A percentile compares a stretch with the other conserved stretches of the same genome.
Evolutionary conservation across 2,888 invertebrate genomes (phyloP).

Genomic region (Dryobota labecula): DNA sequence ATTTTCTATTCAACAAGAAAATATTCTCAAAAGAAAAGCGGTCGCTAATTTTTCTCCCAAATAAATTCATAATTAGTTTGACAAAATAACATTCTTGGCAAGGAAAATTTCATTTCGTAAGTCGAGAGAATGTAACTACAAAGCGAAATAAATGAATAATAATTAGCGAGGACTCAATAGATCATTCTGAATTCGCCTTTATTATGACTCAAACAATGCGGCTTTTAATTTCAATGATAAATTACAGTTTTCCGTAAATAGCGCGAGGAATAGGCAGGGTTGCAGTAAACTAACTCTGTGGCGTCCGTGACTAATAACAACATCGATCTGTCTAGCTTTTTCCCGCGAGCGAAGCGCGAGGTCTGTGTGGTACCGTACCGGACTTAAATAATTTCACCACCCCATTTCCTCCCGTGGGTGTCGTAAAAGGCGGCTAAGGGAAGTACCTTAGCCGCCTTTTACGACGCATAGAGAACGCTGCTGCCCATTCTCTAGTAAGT

Average conservation of each 20-base stretch:
- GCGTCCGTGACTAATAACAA: background rate
- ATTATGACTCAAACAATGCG: conserved; percentile 73
- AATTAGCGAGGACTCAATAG: conserved; percentile 65
- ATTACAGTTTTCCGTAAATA: conserved; percentile 79
- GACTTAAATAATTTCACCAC: too few species aligned
- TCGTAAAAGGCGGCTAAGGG: too few species aligned
- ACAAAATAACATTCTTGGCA: conserved; percentile 46
- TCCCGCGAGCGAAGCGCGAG: too few species aligned
- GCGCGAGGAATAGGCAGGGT: background rate
- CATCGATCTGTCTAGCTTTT: too few species aligned
- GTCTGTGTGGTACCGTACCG: too few species aligned
- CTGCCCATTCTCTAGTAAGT: too few species aligned
- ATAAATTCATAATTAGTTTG: conserved; percentile 52
- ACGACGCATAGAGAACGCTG: too few species aligned
- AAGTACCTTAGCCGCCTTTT: too few species aligned
- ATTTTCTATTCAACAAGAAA: background rate
- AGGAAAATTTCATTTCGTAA: conserved; percentile 47
- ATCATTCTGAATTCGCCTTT: conserved; percentile 67
- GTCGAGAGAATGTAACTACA: conserved; percentile 48
- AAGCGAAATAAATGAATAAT: conserved; percentile 66
- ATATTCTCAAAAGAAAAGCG: background rate
- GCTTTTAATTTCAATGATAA: conserved; percentile 82
- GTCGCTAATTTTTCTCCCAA: conserved; percentile 3
- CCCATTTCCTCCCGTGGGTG: too few species aligned
- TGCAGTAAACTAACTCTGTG: conserved; percentile 41